A percentile compares a stretch with the other conserved stretches of the same genome.
These are phyloP conservation scores for Lepidostoma basale DNA, from an alignment of 1,140 invertebrate species.

Conservation along the genomic window DNA sequence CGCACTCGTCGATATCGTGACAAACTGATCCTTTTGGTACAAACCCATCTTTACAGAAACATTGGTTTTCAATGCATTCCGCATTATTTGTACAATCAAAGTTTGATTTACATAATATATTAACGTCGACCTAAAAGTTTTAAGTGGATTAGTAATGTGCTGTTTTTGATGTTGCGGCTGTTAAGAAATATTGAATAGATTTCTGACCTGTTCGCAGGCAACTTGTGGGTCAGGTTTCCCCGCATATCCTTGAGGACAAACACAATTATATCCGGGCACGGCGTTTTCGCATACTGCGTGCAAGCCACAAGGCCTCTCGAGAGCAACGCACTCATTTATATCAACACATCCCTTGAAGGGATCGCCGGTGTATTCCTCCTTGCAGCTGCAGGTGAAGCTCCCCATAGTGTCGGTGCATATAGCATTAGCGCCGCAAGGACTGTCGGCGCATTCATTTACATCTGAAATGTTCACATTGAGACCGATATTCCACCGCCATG, in stretches of 20 bases:
- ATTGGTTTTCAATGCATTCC: constrained; percentile 85
- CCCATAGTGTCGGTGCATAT: constrained; percentile 86
- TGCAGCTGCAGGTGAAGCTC: constrained; percentile 83
- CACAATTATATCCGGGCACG: constrained; percentile 83
- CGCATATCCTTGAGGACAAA: constrained; percentile 87
- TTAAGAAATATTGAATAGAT: neutral
- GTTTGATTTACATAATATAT: constrained; percentile 83
- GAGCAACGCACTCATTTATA: constrained; percentile 85
- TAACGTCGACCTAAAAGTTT: constrained; percentile 75
- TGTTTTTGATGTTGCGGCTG: neutral
- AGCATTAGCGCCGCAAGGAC: constrained; percentile 84
- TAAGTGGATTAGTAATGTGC: neutral
- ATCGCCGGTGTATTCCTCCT: constrained; percentile 84
- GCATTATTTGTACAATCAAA: constrained; percentile 93
- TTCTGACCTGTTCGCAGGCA: constrained; percentile 81
- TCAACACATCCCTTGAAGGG: constrained; percentile 84
- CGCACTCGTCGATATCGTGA: constrained; percentile 84
- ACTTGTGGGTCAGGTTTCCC: constrained; percentile 81
- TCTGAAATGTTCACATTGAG: constrained; percentile 63
- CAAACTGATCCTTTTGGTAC: constrained; percentile 78
- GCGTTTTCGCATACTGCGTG: constrained; percentile 89
- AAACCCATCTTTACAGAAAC: constrained; percentile 90
- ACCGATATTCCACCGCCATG: neutral
- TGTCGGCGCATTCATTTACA: constrained; percentile 86
- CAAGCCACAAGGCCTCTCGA: constrained; percentile 82